Evolutionary conservation across 2,888 invertebrate genomes (phyloP).

Genomic region (Oligia strigilis): DNA sequence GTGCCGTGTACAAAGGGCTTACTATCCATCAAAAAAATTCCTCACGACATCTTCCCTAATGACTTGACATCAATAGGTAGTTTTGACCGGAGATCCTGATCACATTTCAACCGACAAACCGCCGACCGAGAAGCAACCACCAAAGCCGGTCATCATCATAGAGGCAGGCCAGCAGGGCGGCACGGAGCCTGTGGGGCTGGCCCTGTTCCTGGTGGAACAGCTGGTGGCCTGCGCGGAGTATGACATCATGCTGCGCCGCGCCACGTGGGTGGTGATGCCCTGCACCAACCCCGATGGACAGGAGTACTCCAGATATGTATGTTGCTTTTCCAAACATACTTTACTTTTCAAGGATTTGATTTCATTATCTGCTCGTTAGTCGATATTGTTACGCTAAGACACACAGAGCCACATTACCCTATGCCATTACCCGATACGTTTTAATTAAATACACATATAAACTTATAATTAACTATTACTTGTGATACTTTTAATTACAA

Average conservation of each 20-base stretch:
- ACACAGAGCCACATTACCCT: background rate
- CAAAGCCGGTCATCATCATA: constrained; percentile 79
- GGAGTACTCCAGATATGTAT: constrained; percentile 81
- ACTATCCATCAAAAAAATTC: background rate
- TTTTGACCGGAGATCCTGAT: background rate
- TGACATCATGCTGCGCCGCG: constrained; percentile 74
- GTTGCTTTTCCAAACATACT: constrained; percentile 39
- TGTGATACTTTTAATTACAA: background rate
- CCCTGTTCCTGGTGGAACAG: constrained; percentile 81
- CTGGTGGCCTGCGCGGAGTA: constrained; percentile 82
- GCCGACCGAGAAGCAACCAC: constrained; percentile 6
- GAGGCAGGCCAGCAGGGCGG: constrained; percentile 85
- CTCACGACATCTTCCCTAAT: background rate
- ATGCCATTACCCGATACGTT: background rate
- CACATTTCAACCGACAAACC: accelerated
- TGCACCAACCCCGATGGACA: constrained; percentile 84
- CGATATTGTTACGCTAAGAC: background rate
- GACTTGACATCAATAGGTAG: constrained; percentile 34
- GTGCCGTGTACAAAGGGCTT: background rate
- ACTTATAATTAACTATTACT: background rate
- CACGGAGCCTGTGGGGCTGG: constrained; percentile 75
- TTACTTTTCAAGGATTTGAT: background rate
- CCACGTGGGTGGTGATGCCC: constrained; percentile 83
- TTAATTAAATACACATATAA: background rate
- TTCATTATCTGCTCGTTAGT: background rate